Conservation (phyloP, 1,140 invertebrate species). For the roundworm (Caenorhabditis elegans) region DNA sequence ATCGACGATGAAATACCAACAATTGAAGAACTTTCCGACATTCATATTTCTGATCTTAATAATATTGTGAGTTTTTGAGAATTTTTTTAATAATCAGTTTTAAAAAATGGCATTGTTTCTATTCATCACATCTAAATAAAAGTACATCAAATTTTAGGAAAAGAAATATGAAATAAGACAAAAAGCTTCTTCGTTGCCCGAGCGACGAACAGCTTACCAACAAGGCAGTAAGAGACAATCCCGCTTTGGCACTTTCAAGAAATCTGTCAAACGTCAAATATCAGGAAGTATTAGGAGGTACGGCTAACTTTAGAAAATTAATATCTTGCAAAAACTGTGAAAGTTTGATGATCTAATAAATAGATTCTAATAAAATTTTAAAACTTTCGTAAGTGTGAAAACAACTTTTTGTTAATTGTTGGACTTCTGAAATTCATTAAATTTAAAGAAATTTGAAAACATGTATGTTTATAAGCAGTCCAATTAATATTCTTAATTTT, state of each 20-base stretch:
- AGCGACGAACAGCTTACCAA: background rate
- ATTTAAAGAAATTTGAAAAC: too few species aligned
- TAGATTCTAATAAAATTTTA: too few species aligned
- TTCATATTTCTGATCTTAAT: slow-evolving; percentile 7
- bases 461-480: too few species aligned
- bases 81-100: background rate
- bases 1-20: slow-evolving; percentile 5
- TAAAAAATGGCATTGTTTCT: too few species aligned
- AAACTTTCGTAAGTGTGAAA: too few species aligned
- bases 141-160: background rate
- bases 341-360: background rate
- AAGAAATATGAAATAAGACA: slow-evolving; percentile 9
- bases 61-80: background rate
- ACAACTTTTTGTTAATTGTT: too few species aligned
- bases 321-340: background rate
- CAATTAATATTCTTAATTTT: too few species aligned
- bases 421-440: too few species aligned
- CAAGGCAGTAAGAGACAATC: slow-evolving; percentile 11
- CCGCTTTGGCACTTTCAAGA: slow-evolving; percentile 7
- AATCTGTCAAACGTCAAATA: background rate
- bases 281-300: slow-evolving; percentile 1
- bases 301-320: too few species aligned
- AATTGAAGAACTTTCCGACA: slow-evolving; percentile 7
- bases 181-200: background rate
- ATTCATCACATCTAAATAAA: too few species aligned